Evolutionary conservation across 2,888 invertebrate species (phyloP), one percentile per base, ranked within the genome.

Genomic region (Folsomia manolachei): DNA sequence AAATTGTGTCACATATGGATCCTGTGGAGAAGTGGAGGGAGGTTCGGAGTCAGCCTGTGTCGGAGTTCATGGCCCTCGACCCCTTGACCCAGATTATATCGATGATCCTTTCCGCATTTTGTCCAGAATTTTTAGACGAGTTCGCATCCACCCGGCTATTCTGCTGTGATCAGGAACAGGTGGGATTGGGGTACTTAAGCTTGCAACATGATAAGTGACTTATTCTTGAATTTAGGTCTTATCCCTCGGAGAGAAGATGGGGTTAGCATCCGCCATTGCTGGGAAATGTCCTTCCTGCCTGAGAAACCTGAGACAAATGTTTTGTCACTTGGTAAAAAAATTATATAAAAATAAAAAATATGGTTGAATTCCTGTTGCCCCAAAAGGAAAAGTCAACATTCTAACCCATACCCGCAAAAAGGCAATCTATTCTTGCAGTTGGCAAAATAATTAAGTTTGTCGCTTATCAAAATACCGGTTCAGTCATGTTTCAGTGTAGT

Each of bases 291-390:
- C 93, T 0, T 88, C 91, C 0, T 97, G 97, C 82, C 83, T 88
- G 0, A 85, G 87, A 72, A 97, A 97, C 83, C 88, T 94, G 79
- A 87, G 89, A 7, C 86, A 88, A 62, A 87, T 90, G 27, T 90
- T 92, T 78, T 97, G 97, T 82, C 88, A 90, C 78, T 87, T 93
- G 84, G 90, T 91, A n/a, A n/a, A n/a, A n/a, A n/a, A n/a, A n/a
- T n/a, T n/a, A n/a, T n/a, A n/a, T n/a, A n/a, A n/a, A n/a, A n/a
- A n/a, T n/a, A n/a, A n/a, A n/a, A n/a, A n/a, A n/a, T n/a, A n/a
- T n/a, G n/a, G n/a, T n/a, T n/a, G n/a, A n/a, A n/a, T n/a, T n/a
- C n/a, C n/a, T n/a, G n/a, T n/a, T n/a, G n/a, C n/a, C n/a, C n/a
- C n/a, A n/a, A n/a, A n/a, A n/a, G n/a, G n/a, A n/a, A n/a, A n/a